Percentiles rank a stretch among this genome's conserved stretches.
Conservation (phyloP, 2,113 vertebrate species). For the rabbit (Oryctolagus cuniculus) region DNA sequence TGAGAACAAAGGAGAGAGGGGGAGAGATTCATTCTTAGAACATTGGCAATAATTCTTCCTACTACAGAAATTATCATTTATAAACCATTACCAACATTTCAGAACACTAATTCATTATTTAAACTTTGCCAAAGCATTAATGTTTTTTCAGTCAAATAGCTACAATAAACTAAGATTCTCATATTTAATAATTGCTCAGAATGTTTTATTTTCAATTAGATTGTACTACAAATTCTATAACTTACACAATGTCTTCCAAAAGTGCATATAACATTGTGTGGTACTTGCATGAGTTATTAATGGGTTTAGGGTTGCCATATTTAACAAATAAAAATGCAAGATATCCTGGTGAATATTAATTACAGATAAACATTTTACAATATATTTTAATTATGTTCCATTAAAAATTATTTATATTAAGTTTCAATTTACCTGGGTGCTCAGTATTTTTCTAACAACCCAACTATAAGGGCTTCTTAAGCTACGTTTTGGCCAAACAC, state of each 20-base stretch:
- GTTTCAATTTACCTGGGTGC: background rate
- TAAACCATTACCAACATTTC: background rate
- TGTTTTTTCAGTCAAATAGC: background rate
- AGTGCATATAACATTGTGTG: background rate
- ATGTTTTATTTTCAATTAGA: background rate
- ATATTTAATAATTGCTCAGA: background rate
- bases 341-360: background rate
- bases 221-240: background rate
- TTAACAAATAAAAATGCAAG: background rate
- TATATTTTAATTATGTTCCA: background rate
- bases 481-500: background rate
- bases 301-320: background rate
- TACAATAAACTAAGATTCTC: background rate
- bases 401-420: background rate
- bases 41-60: background rate
- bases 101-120: conserved; percentile 27
- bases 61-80: background rate
- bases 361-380: background rate
- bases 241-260: background rate
- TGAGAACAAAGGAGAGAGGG: too few relatives aligned
- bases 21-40: background rate
- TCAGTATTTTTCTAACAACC: background rate
- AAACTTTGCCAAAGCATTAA: background rate
- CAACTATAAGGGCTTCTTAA: background rate
- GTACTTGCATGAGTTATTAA: background rate